Conservation (phyloP, 92 coral and sea anemone genomes). For the Blastomussa wellsi region DNA sequence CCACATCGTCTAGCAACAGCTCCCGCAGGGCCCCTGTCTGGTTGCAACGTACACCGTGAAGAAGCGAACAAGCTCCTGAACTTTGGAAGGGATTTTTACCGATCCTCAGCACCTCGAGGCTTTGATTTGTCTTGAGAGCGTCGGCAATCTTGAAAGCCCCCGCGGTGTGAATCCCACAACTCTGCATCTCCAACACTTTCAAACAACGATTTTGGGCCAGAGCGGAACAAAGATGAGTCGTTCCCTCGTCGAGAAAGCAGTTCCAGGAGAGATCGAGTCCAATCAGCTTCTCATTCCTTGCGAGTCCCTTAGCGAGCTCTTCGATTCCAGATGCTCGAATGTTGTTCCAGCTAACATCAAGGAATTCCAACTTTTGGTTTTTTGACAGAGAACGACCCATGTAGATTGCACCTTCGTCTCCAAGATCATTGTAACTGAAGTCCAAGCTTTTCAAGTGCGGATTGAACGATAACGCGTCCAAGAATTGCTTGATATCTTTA, state of each 20-base stretch:
- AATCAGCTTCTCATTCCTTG: conserved; percentile 28
- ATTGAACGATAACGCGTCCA: conserved; percentile 43
- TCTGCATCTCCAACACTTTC: conserved; percentile 31
- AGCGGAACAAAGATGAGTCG: conserved; percentile 35
- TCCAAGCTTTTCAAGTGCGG: conserved; percentile 46
- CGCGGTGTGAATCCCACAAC: conserved; percentile 40
- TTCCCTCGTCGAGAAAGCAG: conserved; percentile 66
- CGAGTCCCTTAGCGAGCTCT: conserved; percentile 52
- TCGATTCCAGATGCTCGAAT: conserved; percentile 36
- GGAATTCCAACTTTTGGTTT: conserved; percentile 46
- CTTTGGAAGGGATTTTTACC: conserved; percentile 80
- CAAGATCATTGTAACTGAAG: conserved; percentile 62
- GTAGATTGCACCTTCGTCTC: conserved; percentile 53
- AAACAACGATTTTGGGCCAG: conserved; percentile 19
- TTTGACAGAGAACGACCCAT: conserved; percentile 31
- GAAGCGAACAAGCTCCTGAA: conserved; percentile 65
- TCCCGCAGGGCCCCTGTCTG: conserved; percentile 56
- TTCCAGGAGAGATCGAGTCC: conserved; percentile 66
- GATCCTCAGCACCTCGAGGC: conserved; percentile 66
- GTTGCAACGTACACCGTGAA: conserved; percentile 53
- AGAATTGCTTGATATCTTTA: conserved; percentile 50
- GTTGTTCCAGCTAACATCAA: conserved; percentile 72
- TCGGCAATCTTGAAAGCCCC: conserved; percentile 66
- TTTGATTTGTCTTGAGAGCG: conserved; percentile 57
- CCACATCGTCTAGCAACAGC: conserved; percentile 65